Conservation (phyloP, 2,113 vertebrate species). For the Morphnarchus princeps region DNA sequence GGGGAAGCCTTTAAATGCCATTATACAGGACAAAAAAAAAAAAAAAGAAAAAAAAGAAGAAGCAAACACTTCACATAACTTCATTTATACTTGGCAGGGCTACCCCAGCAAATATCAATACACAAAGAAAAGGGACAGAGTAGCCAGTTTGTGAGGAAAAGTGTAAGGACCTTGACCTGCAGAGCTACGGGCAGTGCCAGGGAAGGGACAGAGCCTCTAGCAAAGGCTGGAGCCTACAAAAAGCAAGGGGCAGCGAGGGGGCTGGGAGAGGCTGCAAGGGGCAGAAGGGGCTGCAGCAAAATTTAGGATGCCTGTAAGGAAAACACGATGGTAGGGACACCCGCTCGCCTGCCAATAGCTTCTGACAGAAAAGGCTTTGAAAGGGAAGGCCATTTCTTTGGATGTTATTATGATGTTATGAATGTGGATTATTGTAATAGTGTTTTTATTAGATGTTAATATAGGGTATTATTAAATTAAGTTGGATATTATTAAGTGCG, state of each 20-base stretch:
- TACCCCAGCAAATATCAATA: neutral
- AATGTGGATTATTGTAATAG: neutral
- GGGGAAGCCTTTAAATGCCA: neutral
- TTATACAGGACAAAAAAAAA: accelerated
- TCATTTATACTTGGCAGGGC: neutral
- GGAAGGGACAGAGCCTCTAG: neutral
- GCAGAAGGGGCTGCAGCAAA: neutral
- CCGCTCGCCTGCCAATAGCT: neutral
- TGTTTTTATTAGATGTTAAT: neutral
- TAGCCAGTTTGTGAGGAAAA: neutral
- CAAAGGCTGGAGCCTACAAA: neutral
- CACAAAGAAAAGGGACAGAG: neutral
- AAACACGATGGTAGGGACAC: accelerated
- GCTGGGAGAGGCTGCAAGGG: neutral
- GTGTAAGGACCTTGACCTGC: neutral
- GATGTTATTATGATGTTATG: neutral
- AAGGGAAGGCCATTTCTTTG: neutral
- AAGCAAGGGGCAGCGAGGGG: accelerated
- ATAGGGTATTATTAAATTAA: neutral
- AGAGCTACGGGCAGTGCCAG: neutral
- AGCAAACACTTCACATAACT: neutral
- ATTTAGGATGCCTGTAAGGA: neutral
- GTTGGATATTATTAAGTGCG: neutral
- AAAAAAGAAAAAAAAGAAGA: accelerated
- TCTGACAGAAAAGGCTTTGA: neutral